A percentile compares a stretch with the other conserved stretches of the same genome.
phyloP scores from a whole-genome alignment of 2,888 invertebrate species.

The Pollenia labialis region DNA sequence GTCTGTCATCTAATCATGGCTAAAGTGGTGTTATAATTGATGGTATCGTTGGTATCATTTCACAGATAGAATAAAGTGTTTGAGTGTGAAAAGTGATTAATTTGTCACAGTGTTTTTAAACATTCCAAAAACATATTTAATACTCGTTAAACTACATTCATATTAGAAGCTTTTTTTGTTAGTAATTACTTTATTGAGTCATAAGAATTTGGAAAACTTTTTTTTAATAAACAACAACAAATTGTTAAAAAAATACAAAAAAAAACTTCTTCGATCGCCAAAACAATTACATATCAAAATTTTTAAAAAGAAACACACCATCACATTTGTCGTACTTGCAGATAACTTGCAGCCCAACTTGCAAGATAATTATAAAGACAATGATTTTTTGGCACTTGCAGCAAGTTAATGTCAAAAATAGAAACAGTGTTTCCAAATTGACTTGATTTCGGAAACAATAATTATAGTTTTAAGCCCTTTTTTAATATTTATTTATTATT shows the following conservation, averaged over 20 bases:
- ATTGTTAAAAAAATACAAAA: background rate
- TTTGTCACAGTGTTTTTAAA: conserved; percentile 43
- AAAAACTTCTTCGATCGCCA: background rate
- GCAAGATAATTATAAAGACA: too few species aligned
- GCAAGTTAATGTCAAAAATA: too few species aligned
- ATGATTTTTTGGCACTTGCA: too few species aligned
- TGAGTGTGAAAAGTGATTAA: conserved; percentile 63
- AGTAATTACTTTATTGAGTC: background rate
- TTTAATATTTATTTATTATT: too few species aligned
- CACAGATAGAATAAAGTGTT: conserved; percentile 26
- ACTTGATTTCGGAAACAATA: too few species aligned
- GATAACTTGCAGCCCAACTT: too few species aligned
- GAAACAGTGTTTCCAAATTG: too few species aligned
- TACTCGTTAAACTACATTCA: background rate
- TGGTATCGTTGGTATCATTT: conserved; percentile 63
- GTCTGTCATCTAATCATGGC: conserved; percentile 58
- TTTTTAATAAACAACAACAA: background rate
- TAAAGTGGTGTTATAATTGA: conserved; percentile 68
- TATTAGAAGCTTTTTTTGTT: background rate
- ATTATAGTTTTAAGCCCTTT: too few species aligned
- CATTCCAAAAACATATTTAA: background rate
- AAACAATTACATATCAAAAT: too few species aligned
- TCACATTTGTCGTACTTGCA: too few species aligned
- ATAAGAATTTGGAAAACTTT: too few species aligned
- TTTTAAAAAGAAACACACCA: too few species aligned